Evolutionary conservation across 2,113 vertebrate species (phyloP), one percentile per base, ranked within the genome.

Genomic region (Tachuris rubrigastra): DNA sequence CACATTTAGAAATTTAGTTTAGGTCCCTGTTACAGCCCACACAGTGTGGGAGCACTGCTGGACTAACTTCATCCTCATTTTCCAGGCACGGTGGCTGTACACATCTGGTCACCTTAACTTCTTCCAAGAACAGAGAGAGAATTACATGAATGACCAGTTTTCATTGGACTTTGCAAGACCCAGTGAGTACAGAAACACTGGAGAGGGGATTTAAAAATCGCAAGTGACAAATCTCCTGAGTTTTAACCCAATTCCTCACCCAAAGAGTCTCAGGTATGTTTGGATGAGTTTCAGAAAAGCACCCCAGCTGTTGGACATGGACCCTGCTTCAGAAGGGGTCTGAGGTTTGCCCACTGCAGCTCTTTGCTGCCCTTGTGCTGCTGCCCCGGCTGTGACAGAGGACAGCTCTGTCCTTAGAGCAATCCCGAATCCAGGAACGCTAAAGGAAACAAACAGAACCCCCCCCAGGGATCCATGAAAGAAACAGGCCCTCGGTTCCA

Each of bases 301-400:
- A 85, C 78, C 90, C 75, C 87, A 20, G 27, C 55, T 78, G 72
- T 37, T 94, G 90, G 83, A 56, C 23, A 3, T 27, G 8, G 80
- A 66, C 46, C 41, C 6, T 3, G 7, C 37, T 84, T 77, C 85
- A 65, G 30, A 31, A 82, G 55, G 50, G 33, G 5, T 31, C 31
- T 33, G 78, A 74, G 74, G 49, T 60, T 68, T 84, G 63, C 35
- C 35, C 16, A 0, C 12, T 3, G 8, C 35, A 18, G 75, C 35
- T 91, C 85, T 92, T 80, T 92, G 82, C 63, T 59, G 53, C 21
- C 73, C 85, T 88, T 94, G 95, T 96, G 89, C 86, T 82, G 49
- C 75, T 68, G 71, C 37, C 75, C 80, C 0, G 10, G 12, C 22
- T 5, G 49, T 0, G 22, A 87, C 19, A 87, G 53, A 84, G 81